These are phyloP conservation scores for Lethrus apterus DNA, from an alignment of 1,140 invertebrate species.

Conservation along the genomic window DNA sequence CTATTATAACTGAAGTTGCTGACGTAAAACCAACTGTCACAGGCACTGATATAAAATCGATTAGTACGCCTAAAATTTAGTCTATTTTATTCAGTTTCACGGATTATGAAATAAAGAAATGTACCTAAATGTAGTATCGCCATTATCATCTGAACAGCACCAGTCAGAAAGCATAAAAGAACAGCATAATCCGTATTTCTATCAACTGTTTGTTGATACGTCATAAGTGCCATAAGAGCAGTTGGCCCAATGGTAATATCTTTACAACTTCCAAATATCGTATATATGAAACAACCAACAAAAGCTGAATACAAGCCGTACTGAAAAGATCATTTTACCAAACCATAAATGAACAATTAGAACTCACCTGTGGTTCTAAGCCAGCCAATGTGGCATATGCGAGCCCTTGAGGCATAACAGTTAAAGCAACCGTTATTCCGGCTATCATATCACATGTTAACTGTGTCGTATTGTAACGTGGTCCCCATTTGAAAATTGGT, in stretches of 20 bases:
- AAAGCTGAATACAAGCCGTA: constrained; percentile 90
- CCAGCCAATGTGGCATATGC: constrained; percentile 81
- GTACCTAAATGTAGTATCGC: constrained; percentile 72
- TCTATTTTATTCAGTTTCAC: background rate
- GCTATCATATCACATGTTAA: constrained; percentile 70
- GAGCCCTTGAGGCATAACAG: constrained; percentile 81
- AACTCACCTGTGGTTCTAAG: constrained; percentile 66
- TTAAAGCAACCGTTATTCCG: constrained; percentile 77
- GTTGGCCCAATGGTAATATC: constrained; percentile 87
- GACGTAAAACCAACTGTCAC: constrained; percentile 92
- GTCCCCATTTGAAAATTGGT: constrained; percentile 62
- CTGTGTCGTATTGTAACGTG: constrained; percentile 63
- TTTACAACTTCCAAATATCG: constrained; percentile 81
- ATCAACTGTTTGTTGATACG: constrained; percentile 61
- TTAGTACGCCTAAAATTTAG: constrained; percentile 69
- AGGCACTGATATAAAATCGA: constrained; percentile 90
- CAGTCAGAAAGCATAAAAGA: constrained; percentile 74
- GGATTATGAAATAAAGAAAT: too few relatives aligned
- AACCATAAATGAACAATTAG: constrained; percentile 25
- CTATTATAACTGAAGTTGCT: constrained; percentile 88
- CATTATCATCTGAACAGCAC: constrained; percentile 75
- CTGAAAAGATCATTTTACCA: constrained; percentile 58
- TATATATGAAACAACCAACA: constrained; percentile 87
- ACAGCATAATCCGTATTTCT: constrained; percentile 72
- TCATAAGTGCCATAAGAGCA: constrained; percentile 76